phyloP scores from a whole-genome alignment of 2,888 invertebrate species.

The Chloroclystis v-ata region DNA sequence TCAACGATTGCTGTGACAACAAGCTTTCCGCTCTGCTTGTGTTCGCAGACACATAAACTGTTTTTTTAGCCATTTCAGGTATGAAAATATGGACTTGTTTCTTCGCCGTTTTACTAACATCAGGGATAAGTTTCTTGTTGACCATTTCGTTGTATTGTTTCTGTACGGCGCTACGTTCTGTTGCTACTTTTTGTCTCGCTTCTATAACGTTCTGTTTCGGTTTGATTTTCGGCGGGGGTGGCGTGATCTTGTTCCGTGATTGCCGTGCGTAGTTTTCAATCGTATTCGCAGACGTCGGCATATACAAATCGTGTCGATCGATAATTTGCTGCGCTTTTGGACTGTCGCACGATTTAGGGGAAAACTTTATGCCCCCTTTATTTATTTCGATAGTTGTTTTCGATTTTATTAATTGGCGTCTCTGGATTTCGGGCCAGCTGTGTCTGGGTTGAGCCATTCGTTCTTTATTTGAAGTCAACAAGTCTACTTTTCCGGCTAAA shows the following conservation, averaged over 20 bases:
- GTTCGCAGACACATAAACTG: slow-evolving; percentile 44
- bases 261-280: slow-evolving; percentile 73
- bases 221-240: slow-evolving; percentile 52
- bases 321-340: slow-evolving; percentile 54
- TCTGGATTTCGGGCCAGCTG: slow-evolving; percentile 67
- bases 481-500: slow-evolving; percentile 80
- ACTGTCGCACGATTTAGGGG: slow-evolving; percentile 48
- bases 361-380: slow-evolving; percentile 44
- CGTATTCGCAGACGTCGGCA: slow-evolving; percentile 68
- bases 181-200: slow-evolving; percentile 59
- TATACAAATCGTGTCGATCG: slow-evolving; percentile 67
- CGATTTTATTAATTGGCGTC: slow-evolving; percentile 52
- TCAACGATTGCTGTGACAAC: slow-evolving; percentile 46
- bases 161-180: slow-evolving; percentile 57
- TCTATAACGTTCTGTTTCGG: slow-evolving; percentile 51
- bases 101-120: slow-evolving; percentile 63
- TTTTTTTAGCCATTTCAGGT: slow-evolving; percentile 80
- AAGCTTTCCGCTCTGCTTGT: slow-evolving; percentile 58
- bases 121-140: slow-evolving; percentile 64
- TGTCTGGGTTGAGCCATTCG: slow-evolving; percentile 63
- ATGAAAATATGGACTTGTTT: slow-evolving; percentile 87
- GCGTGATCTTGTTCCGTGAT: slow-evolving; percentile 70
- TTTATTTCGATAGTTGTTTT: slow-evolving; percentile 59
- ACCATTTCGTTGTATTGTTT: slow-evolving; percentile 67
- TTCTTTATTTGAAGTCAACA: slow-evolving; percentile 56